Evolutionary conservation across 2,113 vertebrate species (phyloP).

Genomic region (Etheostoma spectabile): DNA sequence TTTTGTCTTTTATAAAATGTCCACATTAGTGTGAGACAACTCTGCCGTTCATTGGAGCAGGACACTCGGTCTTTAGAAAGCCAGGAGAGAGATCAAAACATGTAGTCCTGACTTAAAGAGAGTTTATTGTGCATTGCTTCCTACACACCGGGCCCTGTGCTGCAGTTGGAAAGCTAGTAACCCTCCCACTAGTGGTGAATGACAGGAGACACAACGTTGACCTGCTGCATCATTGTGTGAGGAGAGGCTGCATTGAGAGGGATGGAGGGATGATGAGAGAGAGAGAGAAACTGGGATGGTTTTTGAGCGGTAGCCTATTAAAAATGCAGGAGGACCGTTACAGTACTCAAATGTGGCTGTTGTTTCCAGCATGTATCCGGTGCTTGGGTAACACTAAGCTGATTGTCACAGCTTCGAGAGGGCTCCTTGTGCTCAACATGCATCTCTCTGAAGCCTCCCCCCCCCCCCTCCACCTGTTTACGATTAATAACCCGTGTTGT

Average conservation of each 20-base stretch:
- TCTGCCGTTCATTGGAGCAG: background rate
- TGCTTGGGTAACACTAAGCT: conserved; percentile 81
- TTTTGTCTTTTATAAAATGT: no score
- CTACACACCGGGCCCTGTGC: conserved; percentile 14
- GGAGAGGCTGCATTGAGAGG: conserved; percentile 21
- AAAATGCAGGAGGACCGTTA: conserved; percentile 76
- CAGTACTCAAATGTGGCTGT: conserved; percentile 72
- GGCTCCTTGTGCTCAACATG: conserved; percentile 35
- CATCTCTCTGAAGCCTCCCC: background rate
- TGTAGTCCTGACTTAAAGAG: background rate
- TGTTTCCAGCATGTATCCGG: conserved; percentile 79
- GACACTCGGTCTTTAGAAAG: background rate
- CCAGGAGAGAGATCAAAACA: background rate
- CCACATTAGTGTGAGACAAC: background rate
- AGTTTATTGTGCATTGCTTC: background rate
- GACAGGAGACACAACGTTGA: conserved; percentile 69
- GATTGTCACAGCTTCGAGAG: conserved; percentile 66
- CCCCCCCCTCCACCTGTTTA: conserved; percentile 12
- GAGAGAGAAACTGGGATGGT: conserved; percentile 46
- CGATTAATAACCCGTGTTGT: background rate
- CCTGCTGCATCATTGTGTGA: conserved; percentile 41
- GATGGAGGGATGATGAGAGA: conserved; percentile 30
- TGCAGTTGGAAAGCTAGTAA: conserved; percentile 36
- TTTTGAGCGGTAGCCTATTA: conserved; percentile 66
- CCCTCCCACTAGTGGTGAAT: conserved; percentile 44